Conservation (phyloP, 1,140 invertebrate genomes). For the Monochamus saltuarius region DNA sequence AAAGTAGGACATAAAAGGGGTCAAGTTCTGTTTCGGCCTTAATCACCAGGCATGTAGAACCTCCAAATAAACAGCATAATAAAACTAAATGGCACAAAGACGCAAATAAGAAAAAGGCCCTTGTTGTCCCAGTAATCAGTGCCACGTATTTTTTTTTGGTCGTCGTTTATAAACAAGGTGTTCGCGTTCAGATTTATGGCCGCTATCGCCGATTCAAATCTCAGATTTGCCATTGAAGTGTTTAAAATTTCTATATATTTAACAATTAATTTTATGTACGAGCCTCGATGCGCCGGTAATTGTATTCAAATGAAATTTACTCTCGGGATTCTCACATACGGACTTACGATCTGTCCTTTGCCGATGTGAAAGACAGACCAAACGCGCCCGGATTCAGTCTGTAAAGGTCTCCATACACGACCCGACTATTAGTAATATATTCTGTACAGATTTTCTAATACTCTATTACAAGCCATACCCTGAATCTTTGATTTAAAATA, state of each 20-base stretch:
- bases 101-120: background rate
- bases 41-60: no score
- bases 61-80: no score
- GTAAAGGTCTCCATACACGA: no score
- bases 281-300: slow-evolving; percentile 39
- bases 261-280: slow-evolving; percentile 50
- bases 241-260: slow-evolving; percentile 49
- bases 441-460: no score
- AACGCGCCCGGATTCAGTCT: no score
- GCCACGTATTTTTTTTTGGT: slow-evolving; percentile 31
- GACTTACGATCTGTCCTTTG: background rate
- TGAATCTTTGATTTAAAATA: no score
- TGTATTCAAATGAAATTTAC: slow-evolving; percentile 49
- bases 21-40: no score
- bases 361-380: no score
- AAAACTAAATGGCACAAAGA: no score
- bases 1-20: no score
- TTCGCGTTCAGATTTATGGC: slow-evolving; percentile 46
- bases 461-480: no score
- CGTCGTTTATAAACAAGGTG: slow-evolving; percentile 43
- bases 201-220: slow-evolving; percentile 47
- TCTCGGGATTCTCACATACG: slow-evolving; percentile 31
- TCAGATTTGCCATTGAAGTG: slow-evolving; percentile 50
- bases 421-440: no score
- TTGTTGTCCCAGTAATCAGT: slow-evolving; percentile 18